These are phyloP conservation scores for Corbicula japonica DNA, from an alignment of 2,888 invertebrate species.

Conservation along the genomic window DNA sequence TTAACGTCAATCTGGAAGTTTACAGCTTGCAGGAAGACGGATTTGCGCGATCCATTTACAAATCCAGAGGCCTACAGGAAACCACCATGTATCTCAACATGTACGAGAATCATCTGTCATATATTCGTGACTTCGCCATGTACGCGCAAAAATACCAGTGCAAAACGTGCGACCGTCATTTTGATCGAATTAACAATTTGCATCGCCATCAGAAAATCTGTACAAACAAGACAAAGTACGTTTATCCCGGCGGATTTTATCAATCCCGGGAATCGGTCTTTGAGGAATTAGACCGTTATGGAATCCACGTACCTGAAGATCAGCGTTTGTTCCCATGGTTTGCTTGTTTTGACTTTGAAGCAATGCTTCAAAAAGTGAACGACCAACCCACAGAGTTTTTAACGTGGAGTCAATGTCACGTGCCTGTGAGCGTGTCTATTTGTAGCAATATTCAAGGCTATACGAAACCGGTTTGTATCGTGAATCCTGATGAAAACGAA, in stretches of 20 bases:
- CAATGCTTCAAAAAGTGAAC: constrained; percentile 14
- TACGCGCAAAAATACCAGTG: no score
- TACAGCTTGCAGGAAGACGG: no score
- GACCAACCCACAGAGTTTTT: no score
- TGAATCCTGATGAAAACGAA: constrained; percentile 29
- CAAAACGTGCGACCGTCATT: constrained; percentile 47
- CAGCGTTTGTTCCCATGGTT: constrained; percentile 24
- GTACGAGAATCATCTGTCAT: no score
- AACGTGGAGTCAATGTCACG: constrained; percentile 49
- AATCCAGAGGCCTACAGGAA: no score
- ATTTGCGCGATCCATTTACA: no score
- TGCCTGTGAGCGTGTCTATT: constrained; percentile 46
- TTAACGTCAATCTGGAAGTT: no score
- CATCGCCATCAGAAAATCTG: constrained; percentile 37
- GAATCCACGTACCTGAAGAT: constrained; percentile 27
- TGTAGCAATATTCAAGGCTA: constrained; percentile 45
- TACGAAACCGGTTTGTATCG: constrained; percentile 35
- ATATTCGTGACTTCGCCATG: no score
- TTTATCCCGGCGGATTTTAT: constrained; percentile 44
- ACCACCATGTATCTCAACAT: no score
- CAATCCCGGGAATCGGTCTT: constrained; percentile 30
- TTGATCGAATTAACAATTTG: constrained; percentile 4
- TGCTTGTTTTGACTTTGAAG: constrained; percentile 26
- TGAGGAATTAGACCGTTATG: constrained; percentile 33
- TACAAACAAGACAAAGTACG: constrained; percentile 24